phyloP scores from a whole-genome alignment of 2,888 invertebrate species.

The Lasius platythorax region DNA sequence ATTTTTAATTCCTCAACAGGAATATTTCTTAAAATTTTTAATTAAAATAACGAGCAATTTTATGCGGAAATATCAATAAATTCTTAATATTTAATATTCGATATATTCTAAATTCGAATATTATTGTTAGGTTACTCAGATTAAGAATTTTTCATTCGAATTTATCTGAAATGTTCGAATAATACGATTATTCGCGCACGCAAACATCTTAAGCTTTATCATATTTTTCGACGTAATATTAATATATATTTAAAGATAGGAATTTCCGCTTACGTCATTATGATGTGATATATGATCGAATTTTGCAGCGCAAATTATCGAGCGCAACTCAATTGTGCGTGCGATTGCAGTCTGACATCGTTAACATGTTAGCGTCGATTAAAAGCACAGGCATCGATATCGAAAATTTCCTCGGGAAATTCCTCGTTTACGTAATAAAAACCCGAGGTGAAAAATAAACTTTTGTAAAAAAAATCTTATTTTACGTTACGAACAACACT shows the following conservation, averaged over 20 bases:
- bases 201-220: background rate
- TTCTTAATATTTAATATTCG: background rate
- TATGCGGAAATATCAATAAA: background rate
- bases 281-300: conserved; percentile 9
- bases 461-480: background rate
- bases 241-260: conserved; percentile 5
- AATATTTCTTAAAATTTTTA: background rate
- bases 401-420: conserved; percentile 9
- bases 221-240: background rate
- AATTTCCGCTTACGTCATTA: background rate
- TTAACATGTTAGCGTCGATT: conserved; percentile 61
- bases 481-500: background rate
- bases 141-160: background rate
- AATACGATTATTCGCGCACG: background rate
- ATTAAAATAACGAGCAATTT: background rate
- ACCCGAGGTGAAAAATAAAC: background rate
- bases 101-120: background rate
- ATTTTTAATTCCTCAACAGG: background rate
- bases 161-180: background rate
- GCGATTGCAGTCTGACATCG: conserved; percentile 66
- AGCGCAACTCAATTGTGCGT: conserved; percentile 62
- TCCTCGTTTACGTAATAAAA: conserved; percentile 42
- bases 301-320: conserved; percentile 62
- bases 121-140: background rate
- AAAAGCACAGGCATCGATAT: conserved; percentile 11